These are phyloP conservation scores for Agonopterix heracliana DNA, from an alignment of 2,888 invertebrate genomes.

Conservation along the genomic window DNA sequence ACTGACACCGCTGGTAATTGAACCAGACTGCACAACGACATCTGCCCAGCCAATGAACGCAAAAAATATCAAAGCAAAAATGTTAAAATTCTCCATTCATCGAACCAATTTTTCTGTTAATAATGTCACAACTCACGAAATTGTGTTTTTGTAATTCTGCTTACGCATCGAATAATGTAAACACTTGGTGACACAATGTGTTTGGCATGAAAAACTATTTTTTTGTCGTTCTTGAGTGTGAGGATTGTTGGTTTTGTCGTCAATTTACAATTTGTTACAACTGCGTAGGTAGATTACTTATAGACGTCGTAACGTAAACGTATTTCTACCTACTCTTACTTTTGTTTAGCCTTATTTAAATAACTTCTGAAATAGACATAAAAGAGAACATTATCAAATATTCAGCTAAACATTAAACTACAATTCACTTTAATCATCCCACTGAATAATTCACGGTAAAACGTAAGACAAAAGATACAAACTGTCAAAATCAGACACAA, in stretches of 20 bases:
- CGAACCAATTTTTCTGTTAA: slow-evolving; percentile 64
- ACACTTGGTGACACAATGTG: slow-evolving; percentile 52
- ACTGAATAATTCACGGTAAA: not conserved
- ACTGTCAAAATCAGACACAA: not conserved
- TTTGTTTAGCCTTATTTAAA: too few relatives aligned
- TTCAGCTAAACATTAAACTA: not conserved
- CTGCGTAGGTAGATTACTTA: not conserved
- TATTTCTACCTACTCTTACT: too few relatives aligned
- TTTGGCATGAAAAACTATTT: slow-evolving; percentile 24
- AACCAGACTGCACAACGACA: slow-evolving; percentile 53
- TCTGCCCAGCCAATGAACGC: slow-evolving; percentile 48
- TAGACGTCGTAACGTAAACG: too few relatives aligned
- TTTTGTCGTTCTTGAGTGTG: slow-evolving; percentile 34
- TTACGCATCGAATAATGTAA: slow-evolving; percentile 43
- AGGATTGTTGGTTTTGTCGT: slow-evolving; percentile 38
- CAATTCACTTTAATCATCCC: too few relatives aligned
- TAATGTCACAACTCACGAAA: slow-evolving; percentile 59
- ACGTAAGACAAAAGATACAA: too few relatives aligned
- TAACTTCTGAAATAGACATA: too few relatives aligned
- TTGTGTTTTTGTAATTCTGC: slow-evolving; percentile 40
- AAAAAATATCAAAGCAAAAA: slow-evolving; percentile 57
- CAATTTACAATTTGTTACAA: slow-evolving; percentile 20
- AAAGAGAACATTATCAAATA: too few relatives aligned
- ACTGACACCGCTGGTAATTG: slow-evolving; percentile 61
- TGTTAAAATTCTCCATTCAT: slow-evolving; percentile 43